phyloP scores from a whole-genome alignment of 2,797 vertebrate species.

The Kryptolebias ocellatus region DNA sequence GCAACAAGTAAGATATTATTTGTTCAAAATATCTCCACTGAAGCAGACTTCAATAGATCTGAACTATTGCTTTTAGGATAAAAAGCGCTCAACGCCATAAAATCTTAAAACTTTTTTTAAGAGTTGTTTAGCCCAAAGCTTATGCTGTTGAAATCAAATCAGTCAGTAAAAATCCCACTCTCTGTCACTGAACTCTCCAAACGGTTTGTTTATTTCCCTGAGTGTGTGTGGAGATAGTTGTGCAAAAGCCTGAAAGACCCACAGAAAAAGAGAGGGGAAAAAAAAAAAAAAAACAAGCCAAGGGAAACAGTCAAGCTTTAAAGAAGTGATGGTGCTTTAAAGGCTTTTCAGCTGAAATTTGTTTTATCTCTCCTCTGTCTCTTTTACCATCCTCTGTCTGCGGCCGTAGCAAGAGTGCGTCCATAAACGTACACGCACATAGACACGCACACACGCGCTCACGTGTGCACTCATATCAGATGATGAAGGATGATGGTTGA shows the following conservation, averaged over 20 bases:
- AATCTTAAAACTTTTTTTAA: constrained; percentile 33
- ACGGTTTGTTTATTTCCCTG: constrained; percentile 58
- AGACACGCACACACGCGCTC: constrained; percentile 14
- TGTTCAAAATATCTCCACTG: too few species aligned
- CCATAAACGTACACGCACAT: constrained; percentile 4
- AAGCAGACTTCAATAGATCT: too few species aligned
- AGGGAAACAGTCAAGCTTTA: constrained; percentile 55
- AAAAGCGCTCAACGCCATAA: constrained; percentile 4
- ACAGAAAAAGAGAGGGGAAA: constrained; percentile 1
- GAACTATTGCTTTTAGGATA: too few species aligned
- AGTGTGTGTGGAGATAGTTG: constrained; percentile 48
- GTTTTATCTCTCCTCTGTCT: constrained; percentile 40
- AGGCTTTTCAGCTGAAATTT: constrained; percentile 45
- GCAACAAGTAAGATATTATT: too few species aligned
- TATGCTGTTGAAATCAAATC: constrained; percentile 47
- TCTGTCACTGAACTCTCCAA: constrained; percentile 44
- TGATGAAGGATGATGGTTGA: constrained; percentile 74
- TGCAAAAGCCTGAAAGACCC: constrained; percentile 55
- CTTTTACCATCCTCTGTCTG: constrained; percentile 53
- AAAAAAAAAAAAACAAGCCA: not conserved
- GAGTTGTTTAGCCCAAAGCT: constrained; percentile 31
- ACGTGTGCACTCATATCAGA: constrained; percentile 47
- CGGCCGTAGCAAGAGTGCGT: constrained; percentile 22
- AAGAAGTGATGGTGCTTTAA: constrained; percentile 51
- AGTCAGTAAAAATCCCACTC: constrained; percentile 50